Evolutionary conservation across 2,797 vertebrate species (phyloP), one percentile per base, ranked within the genome.

Genomic region (Nasua narica): DNA sequence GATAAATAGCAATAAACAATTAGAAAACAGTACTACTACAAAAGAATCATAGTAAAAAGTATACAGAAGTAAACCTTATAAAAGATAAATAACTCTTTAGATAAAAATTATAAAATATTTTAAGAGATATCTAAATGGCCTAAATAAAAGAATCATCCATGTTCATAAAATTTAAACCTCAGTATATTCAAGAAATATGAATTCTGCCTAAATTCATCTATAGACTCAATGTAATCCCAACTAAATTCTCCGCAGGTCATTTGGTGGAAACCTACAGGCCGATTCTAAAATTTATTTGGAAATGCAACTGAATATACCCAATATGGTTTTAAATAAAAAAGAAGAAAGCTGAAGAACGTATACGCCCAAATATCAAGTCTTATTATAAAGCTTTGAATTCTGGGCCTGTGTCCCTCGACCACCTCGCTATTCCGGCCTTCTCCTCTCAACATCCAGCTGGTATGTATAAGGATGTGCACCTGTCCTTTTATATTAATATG

Each of bases 261-360:
- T 37, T 74, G 69, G 9, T 40, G 0, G 29, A 95, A 82, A 87
- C 11, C 54, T 58, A 81, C 23, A 81, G 21, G 62, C 19, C 60
- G 18, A 76, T 93, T 91, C 48, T 76, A 93, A 93, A 91, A 88
- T 85, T 48, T 82, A 60, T 27, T 86, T 91, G 52, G 58, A 90
- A 92, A 90, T 50, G 15, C 11, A 72, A 74, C 27, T 23, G 90
- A 65, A 60, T 69, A 89, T 3, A 70, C 16, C 23, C 37, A 72
- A 74, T 46, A 83, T 40, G 27, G 40, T 69, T 88, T 46, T 88
- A 25, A 85, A 48, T 67, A 10, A 40, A 52, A 58, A 87, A 65
- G 25, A 48, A 90, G 7, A n/a, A 87, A 95, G 32, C n/a, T 69
- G 40, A 87, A 62, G 35, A 35, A 74, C n/a, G 54, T 48, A 25